Evolutionary conservation across 1,140 invertebrate genomes (phyloP).

Genomic region (Drosophila littoralis): DNA sequence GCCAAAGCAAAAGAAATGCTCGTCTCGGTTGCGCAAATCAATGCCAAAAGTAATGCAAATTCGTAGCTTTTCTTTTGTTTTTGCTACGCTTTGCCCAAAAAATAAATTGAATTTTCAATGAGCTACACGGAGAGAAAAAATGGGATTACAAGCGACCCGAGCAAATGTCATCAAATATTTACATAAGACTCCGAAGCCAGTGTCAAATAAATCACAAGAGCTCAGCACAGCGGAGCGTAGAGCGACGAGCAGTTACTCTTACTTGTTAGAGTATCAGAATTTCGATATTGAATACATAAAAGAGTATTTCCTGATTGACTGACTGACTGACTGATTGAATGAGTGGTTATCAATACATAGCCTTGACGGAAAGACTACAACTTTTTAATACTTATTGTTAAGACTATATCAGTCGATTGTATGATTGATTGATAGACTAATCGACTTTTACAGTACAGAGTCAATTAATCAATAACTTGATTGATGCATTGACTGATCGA

Average conservation of each 20-base stretch:
- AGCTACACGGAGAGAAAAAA: slow-evolving; percentile 37
- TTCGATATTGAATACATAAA: no score
- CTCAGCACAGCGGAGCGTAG: slow-evolving; percentile 10
- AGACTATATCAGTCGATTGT: background rate
- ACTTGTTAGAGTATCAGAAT: background rate
- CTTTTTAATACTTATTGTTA: no score
- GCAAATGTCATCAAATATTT: slow-evolving; percentile 72
- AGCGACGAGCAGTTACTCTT: slow-evolving; percentile 16
- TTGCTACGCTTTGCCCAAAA: slow-evolving; percentile 38
- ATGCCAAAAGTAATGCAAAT: slow-evolving; percentile 77
- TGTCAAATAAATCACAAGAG: slow-evolving; percentile 52
- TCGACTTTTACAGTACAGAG: background rate
- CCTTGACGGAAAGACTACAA: no score
- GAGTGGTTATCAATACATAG: no score
- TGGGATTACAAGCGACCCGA: slow-evolving; percentile 18
- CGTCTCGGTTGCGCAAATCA: slow-evolving; percentile 55
- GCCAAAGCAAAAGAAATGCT: background rate
- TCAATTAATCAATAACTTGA: background rate
- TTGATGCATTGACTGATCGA: background rate
- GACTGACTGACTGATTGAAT: no score
- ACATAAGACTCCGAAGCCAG: slow-evolving; percentile 45
- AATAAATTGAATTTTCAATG: slow-evolving; percentile 80
- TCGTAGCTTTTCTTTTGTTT: slow-evolving; percentile 10
- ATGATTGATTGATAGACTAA: background rate
- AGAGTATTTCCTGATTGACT: no score